phyloP scores from a whole-genome alignment of 2,888 invertebrate genomes.

The Anarsia innoxiella region DNA sequence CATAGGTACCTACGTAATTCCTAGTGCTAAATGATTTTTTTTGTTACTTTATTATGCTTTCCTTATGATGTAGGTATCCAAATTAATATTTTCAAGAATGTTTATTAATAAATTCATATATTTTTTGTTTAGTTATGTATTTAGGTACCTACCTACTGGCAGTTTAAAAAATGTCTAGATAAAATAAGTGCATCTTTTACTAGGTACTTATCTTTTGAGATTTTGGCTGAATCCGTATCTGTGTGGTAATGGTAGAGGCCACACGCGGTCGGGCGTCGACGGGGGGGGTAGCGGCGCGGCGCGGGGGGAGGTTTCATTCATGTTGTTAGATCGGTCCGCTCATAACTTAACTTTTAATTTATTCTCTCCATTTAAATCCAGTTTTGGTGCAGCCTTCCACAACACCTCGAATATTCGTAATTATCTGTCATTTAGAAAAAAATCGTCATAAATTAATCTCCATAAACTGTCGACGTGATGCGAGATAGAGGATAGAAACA shows the following conservation, averaged over 20 bases:
- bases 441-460: constrained; percentile 33
- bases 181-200: too few species aligned
- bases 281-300: constrained; percentile 26
- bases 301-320: constrained; percentile 66
- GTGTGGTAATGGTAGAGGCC: constrained; percentile 55
- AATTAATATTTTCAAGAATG: neutral
- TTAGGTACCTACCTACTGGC: too few species aligned
- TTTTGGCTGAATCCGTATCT: constrained; percentile 39
- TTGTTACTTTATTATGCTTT: neutral
- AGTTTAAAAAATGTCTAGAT: neutral
- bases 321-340: constrained; percentile 72
- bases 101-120: neutral
- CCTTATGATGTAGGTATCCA: neutral
- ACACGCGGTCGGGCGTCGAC: constrained; percentile 58
- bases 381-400: constrained; percentile 47
- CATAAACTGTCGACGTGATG: constrained; percentile 21
- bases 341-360: constrained; percentile 74
- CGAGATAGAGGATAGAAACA: constrained; percentile 11
- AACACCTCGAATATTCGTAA: constrained; percentile 47
- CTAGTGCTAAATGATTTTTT: too few species aligned
- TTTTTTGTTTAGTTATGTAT: neutral
- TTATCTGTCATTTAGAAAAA: constrained; percentile 43
- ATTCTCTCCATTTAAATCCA: constrained; percentile 57
- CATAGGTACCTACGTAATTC: too few species aligned
- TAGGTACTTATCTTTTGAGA: neutral